Evolutionary conservation across 2,888 invertebrate species (phyloP), one percentile per base, ranked within the genome.

Genomic region (Idaea dimidiata): DNA sequence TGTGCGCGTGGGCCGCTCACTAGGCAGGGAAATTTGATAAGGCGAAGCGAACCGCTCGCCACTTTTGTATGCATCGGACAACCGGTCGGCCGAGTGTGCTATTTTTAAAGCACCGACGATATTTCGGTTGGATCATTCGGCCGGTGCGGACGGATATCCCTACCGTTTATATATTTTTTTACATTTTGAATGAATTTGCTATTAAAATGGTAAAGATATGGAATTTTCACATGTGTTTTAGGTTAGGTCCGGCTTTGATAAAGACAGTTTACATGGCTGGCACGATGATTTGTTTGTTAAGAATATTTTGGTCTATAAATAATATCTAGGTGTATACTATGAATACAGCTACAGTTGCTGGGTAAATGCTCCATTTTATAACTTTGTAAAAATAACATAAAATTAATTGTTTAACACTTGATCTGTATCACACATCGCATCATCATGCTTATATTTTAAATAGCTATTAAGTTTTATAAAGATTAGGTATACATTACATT

Each of bases 11-110:
- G 85, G 86, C 43, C 76, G 72, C 81, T 77, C 81, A 80, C 88
- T 88, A 87, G 89, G 91, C 79, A 82, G 88, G 80, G 91, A 91
- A 92, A 92, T 91, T 91, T 90, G 91, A 92, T 92, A 92, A 92
- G 89, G 84, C 88, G 83, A 77, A 80, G 82, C 74, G 76, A 80
- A 72, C 68, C 75, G 75, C 79, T 83, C 74, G 83, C 91, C 90
- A 86, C 88, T 89, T 92, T 91, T 91, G 91, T 92, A 91, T 90
- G 91, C 88, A 88, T 79, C 84, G 79, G 79, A 71, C 76, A 66
- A 71, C 73, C 76, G 75, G 73, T 74, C 78, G 80, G 78, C 79
- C 43, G 43, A 43, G 43, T 14, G 43, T 77, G 86, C 90, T 92
- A 92, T 92, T 92, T 92, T 88, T 86, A 89, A 83, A 82, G 78